Conservation (phyloP, 2,113 vertebrate genomes). For the Suncus etruscus region DNA sequence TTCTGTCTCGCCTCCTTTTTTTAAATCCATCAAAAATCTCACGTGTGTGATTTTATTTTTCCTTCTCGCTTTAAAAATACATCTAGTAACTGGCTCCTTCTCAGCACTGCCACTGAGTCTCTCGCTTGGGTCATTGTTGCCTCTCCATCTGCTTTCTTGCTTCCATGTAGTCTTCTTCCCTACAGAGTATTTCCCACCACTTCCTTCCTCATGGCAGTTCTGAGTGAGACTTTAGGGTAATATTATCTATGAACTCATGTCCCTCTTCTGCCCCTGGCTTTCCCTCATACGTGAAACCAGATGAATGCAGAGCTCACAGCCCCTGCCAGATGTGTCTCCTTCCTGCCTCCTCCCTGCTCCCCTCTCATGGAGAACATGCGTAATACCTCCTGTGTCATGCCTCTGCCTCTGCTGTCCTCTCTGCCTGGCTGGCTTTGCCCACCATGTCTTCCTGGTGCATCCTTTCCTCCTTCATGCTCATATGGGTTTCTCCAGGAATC, state of each 20-base stretch:
- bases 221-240: too few species aligned
- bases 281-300: not conserved
- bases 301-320: not conserved
- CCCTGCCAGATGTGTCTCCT: rapidly evolving
- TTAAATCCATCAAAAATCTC: not conserved
- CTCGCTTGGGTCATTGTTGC: not conserved
- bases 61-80: not conserved
- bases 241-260: not conserved
- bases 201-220: rapidly evolving
- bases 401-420: rapidly evolving
- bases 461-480: not conserved
- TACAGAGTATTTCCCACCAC: not conserved
- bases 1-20: not conserved
- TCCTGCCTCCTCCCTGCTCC: rapidly evolving
- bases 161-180: not conserved
- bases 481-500: not conserved
- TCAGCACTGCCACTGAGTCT: not conserved
- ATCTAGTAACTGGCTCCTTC: conserved; percentile 15
- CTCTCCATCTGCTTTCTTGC: not conserved
- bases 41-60: not conserved
- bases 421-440: not conserved
- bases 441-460: too few species aligned
- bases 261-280: not conserved
- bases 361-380: rapidly evolving
- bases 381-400: too few species aligned